These are phyloP conservation scores for Coryphaenoides rupestris DNA, from an alignment of 2,113 vertebrate genomes.

Conservation along the genomic window DNA sequence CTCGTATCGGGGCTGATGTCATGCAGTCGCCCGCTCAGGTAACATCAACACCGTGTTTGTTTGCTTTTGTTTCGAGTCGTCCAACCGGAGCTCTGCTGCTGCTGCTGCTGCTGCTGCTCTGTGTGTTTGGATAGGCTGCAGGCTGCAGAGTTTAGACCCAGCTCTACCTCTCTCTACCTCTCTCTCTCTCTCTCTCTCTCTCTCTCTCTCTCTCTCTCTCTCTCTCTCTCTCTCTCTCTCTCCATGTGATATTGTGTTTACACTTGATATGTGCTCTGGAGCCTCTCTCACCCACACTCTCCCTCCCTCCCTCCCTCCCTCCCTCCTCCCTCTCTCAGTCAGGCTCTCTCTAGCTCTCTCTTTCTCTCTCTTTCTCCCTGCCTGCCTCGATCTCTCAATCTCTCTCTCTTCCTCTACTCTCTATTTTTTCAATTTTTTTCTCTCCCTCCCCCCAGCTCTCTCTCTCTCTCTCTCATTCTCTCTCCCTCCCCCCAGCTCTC, in stretches of 20 bases:
- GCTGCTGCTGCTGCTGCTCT: no score
- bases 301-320: no score
- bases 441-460: not conserved
- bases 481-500: no score
- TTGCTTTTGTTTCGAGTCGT: slow-evolving; percentile 55
- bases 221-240: not conserved
- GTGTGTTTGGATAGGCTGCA: slow-evolving; percentile 60
- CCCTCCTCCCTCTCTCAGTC: no score
- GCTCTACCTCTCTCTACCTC: slow-evolving; percentile 8
- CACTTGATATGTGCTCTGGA: not conserved
- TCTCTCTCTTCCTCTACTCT: not conserved
- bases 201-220: not conserved
- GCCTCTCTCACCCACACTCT: not conserved
- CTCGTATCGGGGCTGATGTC: slow-evolving; percentile 69
- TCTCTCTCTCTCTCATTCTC: not conserved
- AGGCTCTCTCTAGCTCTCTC: no score
- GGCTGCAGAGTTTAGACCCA: slow-evolving; percentile 33
- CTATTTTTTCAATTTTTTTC: not conserved
- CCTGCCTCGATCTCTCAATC: not conserved
- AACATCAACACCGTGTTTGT: slow-evolving; percentile 54
- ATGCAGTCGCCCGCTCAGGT: slow-evolving; percentile 58
- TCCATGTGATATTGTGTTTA: not conserved
- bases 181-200: not conserved
- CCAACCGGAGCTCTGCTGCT: slow-evolving; percentile 61
- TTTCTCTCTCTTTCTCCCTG: no score